A percentile compares a stretch with the other conserved stretches of the same genome.
phyloP scores from a whole-genome alignment of 1,140 invertebrate genomes.

The Daktulosphaira vitifoliae region DNA sequence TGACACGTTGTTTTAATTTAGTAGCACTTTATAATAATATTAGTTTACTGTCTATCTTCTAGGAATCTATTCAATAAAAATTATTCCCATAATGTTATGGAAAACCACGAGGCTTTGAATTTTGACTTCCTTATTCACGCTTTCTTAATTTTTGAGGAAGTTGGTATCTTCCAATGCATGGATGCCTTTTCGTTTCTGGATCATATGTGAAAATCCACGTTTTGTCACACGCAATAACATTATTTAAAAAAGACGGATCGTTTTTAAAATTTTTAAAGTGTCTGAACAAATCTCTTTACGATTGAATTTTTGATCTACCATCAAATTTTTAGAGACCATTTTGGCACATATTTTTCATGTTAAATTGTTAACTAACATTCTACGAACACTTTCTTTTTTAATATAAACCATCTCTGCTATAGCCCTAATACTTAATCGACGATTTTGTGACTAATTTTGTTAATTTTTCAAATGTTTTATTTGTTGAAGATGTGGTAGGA shows the following conservation, averaged over 20 bases:
- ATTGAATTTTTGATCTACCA: constrained; percentile 7
- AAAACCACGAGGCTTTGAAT: constrained; percentile 40
- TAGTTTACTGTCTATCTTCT: too few species aligned
- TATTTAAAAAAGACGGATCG: neutral
- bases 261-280: constrained; percentile 11
- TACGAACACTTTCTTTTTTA: neutral
- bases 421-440: constrained; percentile 32
- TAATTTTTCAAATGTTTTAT: constrained; percentile 40
- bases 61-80: too few species aligned
- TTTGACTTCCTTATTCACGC: constrained; percentile 35
- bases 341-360: neutral
- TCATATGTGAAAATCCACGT: constrained; percentile 13
- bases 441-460: constrained; percentile 38
- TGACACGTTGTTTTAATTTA: too few species aligned
- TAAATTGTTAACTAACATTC: neutral
- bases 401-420: neutral
- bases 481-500: constrained; percentile 38
- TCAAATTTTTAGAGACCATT: constrained; percentile 29
- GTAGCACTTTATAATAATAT: too few species aligned
- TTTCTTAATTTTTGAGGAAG: too few species aligned
- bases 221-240: constrained; percentile 18
- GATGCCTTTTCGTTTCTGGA: too few species aligned
- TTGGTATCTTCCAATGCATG: too few species aligned
- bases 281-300: constrained; percentile 7
- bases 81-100: constrained; percentile 38